Percentiles rank a stretch among this genome's conserved stretches.
Evolutionary conservation across 1,140 invertebrate species (phyloP).

Genomic region (Ruditapes philippinarum): DNA sequence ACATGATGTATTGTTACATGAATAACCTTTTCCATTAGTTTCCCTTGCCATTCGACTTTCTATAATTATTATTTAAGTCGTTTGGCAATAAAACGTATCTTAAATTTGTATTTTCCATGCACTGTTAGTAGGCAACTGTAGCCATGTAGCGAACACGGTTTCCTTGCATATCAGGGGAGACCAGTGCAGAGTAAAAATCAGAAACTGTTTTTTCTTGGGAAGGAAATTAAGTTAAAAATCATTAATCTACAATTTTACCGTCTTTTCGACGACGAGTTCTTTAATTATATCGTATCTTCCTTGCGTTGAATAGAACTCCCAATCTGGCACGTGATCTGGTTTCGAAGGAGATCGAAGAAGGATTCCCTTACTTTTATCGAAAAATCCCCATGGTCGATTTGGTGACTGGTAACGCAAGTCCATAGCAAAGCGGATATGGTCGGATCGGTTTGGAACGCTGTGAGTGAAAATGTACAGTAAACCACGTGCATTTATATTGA

Average conservation of each 20-base stretch:
- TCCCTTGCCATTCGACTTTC: neutral
- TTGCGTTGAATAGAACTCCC: conserved; percentile 45
- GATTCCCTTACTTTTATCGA: conserved; percentile 18
- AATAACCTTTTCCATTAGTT: no score
- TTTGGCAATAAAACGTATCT: neutral
- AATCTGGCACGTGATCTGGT: conserved; percentile 38
- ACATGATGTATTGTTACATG: no score
- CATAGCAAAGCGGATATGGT: conserved; percentile 54
- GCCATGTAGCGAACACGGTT: no score
- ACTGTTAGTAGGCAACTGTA: no score
- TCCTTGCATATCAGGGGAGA: no score
- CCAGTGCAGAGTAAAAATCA: no score
- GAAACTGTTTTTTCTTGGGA: no score
- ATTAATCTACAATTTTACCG: conserved; percentile 37
- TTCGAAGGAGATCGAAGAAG: conserved; percentile 36
- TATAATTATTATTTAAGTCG: neutral
- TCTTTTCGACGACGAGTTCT: neutral
- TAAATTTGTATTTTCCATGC: neutral
- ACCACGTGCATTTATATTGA: no score
- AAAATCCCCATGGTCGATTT: conserved; percentile 58
- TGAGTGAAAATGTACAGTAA: no score
- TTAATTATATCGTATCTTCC: conserved; percentile 42
- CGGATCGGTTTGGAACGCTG: conserved; percentile 34
- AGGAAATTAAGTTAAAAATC: no score
- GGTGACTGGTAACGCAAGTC: conserved; percentile 53